phyloP scores from a whole-genome alignment of 1,140 invertebrate species.

The Aphis craccivora region DNA sequence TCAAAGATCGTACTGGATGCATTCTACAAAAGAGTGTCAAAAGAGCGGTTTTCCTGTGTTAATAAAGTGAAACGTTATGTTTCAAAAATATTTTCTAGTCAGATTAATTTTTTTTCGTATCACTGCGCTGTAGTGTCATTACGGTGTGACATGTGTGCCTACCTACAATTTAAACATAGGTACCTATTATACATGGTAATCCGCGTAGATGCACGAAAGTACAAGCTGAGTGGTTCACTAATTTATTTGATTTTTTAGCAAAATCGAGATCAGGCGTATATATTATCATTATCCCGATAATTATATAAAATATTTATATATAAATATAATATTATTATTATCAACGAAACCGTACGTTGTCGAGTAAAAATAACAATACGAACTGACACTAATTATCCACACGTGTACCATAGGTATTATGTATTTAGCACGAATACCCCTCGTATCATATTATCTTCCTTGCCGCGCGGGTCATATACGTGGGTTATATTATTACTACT shows the following conservation, averaged over 20 bases:
- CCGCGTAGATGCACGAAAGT: no score
- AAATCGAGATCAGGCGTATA: neutral
- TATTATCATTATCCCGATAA: neutral
- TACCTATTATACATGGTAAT: no score
- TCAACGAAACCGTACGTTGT: neutral
- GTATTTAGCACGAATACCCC: neutral
- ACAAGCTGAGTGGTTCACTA: neutral
- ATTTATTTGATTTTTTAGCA: neutral
- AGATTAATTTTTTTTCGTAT: no score
- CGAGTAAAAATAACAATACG: neutral
- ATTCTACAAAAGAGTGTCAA: no score
- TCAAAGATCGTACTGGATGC: no score
- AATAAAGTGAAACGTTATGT: no score
- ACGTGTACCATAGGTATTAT: neutral
- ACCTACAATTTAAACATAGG: no score
- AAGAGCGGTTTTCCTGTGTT: no score
- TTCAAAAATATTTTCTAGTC: no score
- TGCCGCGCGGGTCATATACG: neutral
- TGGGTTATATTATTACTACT: neutral
- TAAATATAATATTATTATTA: neutral
- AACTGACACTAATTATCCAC: neutral
- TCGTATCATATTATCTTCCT: neutral
- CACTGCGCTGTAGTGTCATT: no score
- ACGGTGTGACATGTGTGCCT: no score
- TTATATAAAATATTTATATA: neutral